Evolutionary conservation across 2,113 vertebrate genomes (phyloP), one percentile per base, ranked within the genome.

Genomic region (Percopsis transmontana): DNA sequence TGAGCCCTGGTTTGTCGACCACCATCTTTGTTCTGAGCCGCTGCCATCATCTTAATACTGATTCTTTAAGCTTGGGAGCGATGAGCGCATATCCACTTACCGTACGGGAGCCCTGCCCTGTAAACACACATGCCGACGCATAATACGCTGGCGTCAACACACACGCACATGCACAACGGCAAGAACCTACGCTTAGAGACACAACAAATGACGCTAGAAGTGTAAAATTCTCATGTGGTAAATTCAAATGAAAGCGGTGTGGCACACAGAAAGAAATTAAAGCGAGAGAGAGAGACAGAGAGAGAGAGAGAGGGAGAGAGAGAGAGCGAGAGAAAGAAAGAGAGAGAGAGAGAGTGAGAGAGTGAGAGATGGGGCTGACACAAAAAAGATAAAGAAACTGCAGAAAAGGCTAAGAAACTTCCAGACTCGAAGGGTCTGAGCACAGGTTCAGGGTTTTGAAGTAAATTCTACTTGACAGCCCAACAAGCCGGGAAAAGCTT

Each of bases 11-110:
- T 85, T 78, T 85, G 82, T 44, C 79, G 86, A 91, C 89, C 88
- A 83, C 88, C 81, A 52, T 85, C 81, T 85, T 76, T 77, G 85
- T 80, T 86, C 66, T 76, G 69, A 85, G 78, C 70, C 74, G 51
- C 82, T 82, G 83, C 84, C 84, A 85, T 90, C 80, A 66, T 80
- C 53, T 24, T 62, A 47, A 74, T 71, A 55, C 70, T 64, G 67
- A 62, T 67, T 55, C 58, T 82, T 61, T 77, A 53, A 86, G 44
- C 70, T 75, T 53, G 47, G 45, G 20, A 84, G 58, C 74, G 87
- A 82, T 74, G 72, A 87, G 62, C 61, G 58, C 53, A 45, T 69
- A 79, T 70, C 68, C 44, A 66, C 61, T 74, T 71, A 65, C 72
- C 61, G 45, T 20, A 70, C 62, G 58, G 56, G 41, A 45, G 38